Evolutionary conservation across 2,888 invertebrate genomes (phyloP).

Genomic region (Drosophila mimica): DNA sequence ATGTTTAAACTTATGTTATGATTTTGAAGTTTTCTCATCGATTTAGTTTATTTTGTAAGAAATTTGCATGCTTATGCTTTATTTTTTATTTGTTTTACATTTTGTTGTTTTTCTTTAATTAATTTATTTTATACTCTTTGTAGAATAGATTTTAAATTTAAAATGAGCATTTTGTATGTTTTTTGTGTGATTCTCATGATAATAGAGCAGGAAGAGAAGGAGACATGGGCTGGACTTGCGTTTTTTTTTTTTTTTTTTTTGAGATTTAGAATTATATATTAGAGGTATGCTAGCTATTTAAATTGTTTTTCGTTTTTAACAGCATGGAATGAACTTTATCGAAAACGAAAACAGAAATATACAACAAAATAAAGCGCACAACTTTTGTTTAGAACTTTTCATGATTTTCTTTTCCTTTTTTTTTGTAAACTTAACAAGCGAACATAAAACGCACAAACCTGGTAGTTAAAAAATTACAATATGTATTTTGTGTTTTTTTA

Average conservation of each 20-base stretch:
- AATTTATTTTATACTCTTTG: constrained; percentile 21
- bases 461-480: constrained; percentile 45
- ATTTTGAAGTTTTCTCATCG: constrained; percentile 34
- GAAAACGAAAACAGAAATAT: constrained; percentile 57
- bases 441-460: constrained; percentile 55
- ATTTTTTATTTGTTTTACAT: constrained; percentile 31
- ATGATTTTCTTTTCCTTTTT: constrained; percentile 21
- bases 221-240: constrained; percentile 18
- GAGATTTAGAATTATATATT: constrained; percentile 58
- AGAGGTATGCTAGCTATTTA: constrained; percentile 43
- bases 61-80: constrained; percentile 38
- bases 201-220: constrained; percentile 26
- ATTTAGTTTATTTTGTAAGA: constrained; percentile 38
- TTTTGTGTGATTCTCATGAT: constrained; percentile 43
- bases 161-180: constrained; percentile 68
- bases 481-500: constrained; percentile 35
- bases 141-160: constrained; percentile 55
- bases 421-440: constrained; percentile 73
- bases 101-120: constrained; percentile 26
- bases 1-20: constrained; percentile 61
- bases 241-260: constrained; percentile 14
- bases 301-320: constrained; percentile 55
- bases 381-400: constrained; percentile 33
- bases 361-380: constrained; percentile 50
- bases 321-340: constrained; percentile 74